Evolutionary conservation across 1,140 invertebrate genomes (phyloP), one percentile per base, ranked within the genome.

Genomic region (Plectrocnemia conspersa): DNA sequence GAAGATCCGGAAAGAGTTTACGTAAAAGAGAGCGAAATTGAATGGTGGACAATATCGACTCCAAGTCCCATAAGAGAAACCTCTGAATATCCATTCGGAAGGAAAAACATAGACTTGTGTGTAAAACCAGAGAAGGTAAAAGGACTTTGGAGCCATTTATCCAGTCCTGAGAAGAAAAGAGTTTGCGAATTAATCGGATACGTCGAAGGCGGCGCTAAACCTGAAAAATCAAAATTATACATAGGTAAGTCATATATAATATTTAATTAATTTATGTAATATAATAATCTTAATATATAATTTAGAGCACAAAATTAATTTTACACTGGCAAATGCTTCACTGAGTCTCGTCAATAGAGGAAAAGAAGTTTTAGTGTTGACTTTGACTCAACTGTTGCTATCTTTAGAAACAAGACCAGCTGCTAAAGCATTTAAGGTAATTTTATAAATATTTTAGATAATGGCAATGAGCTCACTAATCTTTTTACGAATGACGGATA

Each of bases 291-390:
- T 61, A 54, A 61, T 58, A 29, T 60, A 42, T 59, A 5, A 79
- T 80, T 58, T 67, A 86, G 84, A 86, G 63, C 86, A 89, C 61
- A 89, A 89, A 70, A 75, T 88, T 27, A 89, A 89, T 71, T 78
- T 91, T 57, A 86, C 86, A 7, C 65, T 91, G 25, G 85, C 85
- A 15, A 88, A 88, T 65, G 83, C 80, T 64, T 83, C 82, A 24
- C 36, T 89, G 15, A 85, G 82, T 29, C 66, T 91, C 32, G 73
- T 85, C 47, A 86, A 83, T 60, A 77, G 82, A 47, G 78, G 79
- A 33, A 82, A 81, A 62, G 88, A 90, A 71, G 80, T 91, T 24
- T 66, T 89, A 22, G 79, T 89, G 3, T 65, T 86, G 48, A 87
- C 84, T 7, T 64, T 90, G 19, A 85, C 84, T 0, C 86, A 90